phyloP scores from a whole-genome alignment of 2,888 invertebrate species.

The Thalpophila matura region DNA sequence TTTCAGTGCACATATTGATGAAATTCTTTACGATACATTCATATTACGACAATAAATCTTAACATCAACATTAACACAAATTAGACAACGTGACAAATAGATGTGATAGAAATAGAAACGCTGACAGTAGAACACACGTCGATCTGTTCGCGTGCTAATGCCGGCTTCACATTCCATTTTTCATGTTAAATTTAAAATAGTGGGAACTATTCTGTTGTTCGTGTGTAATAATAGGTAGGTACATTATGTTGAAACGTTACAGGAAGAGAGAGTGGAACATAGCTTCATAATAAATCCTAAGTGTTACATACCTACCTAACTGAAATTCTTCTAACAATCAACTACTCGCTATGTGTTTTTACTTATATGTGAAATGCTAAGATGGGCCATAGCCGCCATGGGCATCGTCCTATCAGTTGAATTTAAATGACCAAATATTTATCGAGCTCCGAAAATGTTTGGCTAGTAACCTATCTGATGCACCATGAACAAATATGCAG shows the following conservation, averaged over 20 bases:
- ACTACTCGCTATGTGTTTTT: background rate
- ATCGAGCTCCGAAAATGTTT: constrained; percentile 76
- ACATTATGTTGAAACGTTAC: constrained; percentile 58
- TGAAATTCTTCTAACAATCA: constrained; percentile 21
- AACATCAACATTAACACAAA: constrained; percentile 85
- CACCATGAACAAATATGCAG: constrained; percentile 66
- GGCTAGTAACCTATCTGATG: constrained; percentile 75
- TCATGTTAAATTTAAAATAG: constrained; percentile 88
- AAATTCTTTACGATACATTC: constrained; percentile 28
- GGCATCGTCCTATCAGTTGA: constrained; percentile 44
- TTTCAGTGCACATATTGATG: constrained; percentile 26
- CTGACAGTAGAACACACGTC: constrained; percentile 87
- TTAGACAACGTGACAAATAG: constrained; percentile 89
- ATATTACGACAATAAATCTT: constrained; percentile 80
- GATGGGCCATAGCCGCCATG: constrained; percentile 21
- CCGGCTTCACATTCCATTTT: constrained; percentile 85
- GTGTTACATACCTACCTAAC: constrained; percentile 5
- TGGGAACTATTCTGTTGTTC: constrained; percentile 61
- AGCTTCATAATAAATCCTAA: constrained; percentile 23
- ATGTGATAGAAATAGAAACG: constrained; percentile 82
- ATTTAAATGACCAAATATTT: constrained; percentile 72
- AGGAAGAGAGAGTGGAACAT: constrained; percentile 48
- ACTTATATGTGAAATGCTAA: constrained; percentile 9
- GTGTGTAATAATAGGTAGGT: constrained; percentile 63
- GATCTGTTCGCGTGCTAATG: constrained; percentile 79